Evolutionary conservation across 2,888 invertebrate species (phyloP).

Genomic region (Junonia oenone): DNA sequence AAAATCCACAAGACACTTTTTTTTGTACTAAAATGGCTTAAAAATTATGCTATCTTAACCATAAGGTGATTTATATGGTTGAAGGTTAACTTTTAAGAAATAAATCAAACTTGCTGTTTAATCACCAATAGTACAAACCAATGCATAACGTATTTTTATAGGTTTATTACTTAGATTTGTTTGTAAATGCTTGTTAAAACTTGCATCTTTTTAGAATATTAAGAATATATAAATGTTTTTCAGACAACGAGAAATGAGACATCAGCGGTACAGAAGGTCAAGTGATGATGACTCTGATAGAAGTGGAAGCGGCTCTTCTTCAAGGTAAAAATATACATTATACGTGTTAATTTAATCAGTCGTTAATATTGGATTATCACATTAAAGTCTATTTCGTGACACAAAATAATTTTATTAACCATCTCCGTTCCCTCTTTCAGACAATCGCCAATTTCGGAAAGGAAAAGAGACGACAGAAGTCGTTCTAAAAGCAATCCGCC

Average conservation of each 20-base stretch:
- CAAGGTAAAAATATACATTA: conserved; percentile 41
- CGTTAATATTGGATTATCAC: too few species aligned
- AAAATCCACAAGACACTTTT: too few species aligned
- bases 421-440: too few species aligned
- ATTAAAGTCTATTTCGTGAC: too few species aligned
- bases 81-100: too few species aligned
- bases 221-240: background rate
- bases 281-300: conserved; percentile 64
- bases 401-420: too few species aligned
- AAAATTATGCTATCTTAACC: too few species aligned
- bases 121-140: too few species aligned
- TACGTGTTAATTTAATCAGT: background rate
- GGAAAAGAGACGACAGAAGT: conserved; percentile 41
- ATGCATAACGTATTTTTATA: too few species aligned
- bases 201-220: background rate
- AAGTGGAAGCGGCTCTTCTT: conserved; percentile 58
- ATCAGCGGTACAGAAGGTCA: conserved; percentile 78
- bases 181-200: background rate
- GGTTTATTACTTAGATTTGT: background rate
- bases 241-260: conserved; percentile 92
- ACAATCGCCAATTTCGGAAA: conserved; percentile 48
- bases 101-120: too few species aligned
- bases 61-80: too few species aligned
- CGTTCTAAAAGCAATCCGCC: conserved; percentile 54
- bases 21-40: too few species aligned